Conservation (phyloP, 2,113 vertebrate species). For the Chaetura pelagica region DNA sequence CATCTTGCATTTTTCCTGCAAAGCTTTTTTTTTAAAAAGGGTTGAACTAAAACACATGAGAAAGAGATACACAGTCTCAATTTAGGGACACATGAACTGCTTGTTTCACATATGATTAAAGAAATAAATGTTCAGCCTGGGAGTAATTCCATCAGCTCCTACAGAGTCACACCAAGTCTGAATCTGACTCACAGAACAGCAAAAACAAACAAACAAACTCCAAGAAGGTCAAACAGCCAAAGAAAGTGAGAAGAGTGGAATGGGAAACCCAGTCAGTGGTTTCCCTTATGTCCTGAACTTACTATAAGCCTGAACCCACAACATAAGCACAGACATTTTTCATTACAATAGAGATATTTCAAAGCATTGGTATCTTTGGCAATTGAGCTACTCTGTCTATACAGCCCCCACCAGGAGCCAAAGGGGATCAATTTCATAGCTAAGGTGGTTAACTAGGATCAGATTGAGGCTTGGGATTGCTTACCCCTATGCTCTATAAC, state of each 20-base stretch:
- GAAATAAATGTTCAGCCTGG: not conserved
- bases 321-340: conserved; percentile 10
- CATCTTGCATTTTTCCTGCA: not conserved
- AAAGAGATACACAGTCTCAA: not conserved
- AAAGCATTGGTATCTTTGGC: not conserved
- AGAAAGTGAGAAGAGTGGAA: not conserved
- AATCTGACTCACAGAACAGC: not conserved
- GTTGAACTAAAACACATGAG: not conserved
- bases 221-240: conserved; percentile 5
- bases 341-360: conserved; percentile 15
- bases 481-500: not conserved
- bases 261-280: not conserved
- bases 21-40: not conserved
- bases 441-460: conserved; percentile 19
- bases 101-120: not conserved
- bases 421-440: not conserved
- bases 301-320: not conserved
- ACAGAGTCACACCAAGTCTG: not conserved
- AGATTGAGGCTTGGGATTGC: not conserved
- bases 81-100: not conserved
- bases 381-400: not conserved
- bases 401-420: not conserved
- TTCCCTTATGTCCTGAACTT: not conserved
- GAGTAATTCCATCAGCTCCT: not conserved
- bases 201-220: conserved; percentile 17